Conservation (phyloP, 2,888 invertebrate species). For the Sminthurinus aureus region DNA sequence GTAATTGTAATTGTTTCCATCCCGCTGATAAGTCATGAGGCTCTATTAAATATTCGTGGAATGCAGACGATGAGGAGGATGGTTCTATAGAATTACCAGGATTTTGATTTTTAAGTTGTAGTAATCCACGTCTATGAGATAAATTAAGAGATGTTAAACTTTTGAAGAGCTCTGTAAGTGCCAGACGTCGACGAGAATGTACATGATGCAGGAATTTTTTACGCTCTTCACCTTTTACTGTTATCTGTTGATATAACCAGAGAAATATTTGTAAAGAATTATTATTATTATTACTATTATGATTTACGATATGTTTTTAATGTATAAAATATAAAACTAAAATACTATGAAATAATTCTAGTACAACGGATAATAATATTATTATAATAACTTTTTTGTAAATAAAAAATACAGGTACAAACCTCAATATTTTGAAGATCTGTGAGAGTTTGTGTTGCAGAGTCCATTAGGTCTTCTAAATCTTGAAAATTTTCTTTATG, state of each 20-base stretch:
- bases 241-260: slow-evolving; percentile 37
- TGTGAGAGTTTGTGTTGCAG: slow-evolving; percentile 48
- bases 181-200: slow-evolving; percentile 83
- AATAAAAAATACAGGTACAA: too few species aligned
- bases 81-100: neutral
- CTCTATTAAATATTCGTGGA: slow-evolving; percentile 68
- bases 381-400: neutral
- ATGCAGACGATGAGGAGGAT: slow-evolving; percentile 59
- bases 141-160: slow-evolving; percentile 74
- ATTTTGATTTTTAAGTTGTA: slow-evolving; percentile 50
- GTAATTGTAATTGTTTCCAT: slow-evolving; percentile 50
- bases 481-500: neutral
- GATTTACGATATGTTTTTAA: too few species aligned
- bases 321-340: too few species aligned
- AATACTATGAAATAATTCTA: too few species aligned
- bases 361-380: neutral
- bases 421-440: slow-evolving; percentile 55
- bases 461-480: slow-evolving; percentile 5
- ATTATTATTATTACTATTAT: neutral
- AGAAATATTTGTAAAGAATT: neutral
- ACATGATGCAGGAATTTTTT: slow-evolving; percentile 75
- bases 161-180: slow-evolving; percentile 86
- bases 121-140: slow-evolving; percentile 80
- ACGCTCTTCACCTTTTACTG: slow-evolving; percentile 63
- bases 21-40: slow-evolving; percentile 74